phyloP scores from a whole-genome alignment of 2,113 vertebrate species.

The Enhydra lutris region DNA sequence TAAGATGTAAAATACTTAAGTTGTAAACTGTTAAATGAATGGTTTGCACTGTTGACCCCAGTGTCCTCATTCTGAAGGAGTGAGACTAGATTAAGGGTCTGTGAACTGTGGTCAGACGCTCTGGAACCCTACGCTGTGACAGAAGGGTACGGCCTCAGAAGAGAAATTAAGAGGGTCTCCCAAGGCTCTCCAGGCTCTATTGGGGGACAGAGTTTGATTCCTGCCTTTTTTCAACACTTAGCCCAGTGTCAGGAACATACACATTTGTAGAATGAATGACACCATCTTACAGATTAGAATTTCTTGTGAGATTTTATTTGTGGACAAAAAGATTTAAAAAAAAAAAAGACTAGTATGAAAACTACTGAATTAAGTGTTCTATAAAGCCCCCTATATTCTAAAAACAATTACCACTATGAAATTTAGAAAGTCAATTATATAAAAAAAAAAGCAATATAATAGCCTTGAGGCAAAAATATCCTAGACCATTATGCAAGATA shows the following conservation, averaged over 20 bases:
- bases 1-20: background rate
- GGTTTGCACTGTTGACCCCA: background rate
- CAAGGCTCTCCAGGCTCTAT: background rate
- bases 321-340: background rate
- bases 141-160: background rate
- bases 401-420: background rate
- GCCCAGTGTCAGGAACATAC: background rate
- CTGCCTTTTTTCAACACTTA: background rate
- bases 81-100: background rate
- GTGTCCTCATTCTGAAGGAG: background rate
- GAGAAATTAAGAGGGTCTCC: background rate
- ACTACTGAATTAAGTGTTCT: background rate
- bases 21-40: background rate
- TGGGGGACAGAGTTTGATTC: background rate
- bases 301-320: slow-evolving; percentile 23
- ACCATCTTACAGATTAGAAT: background rate
- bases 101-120: background rate
- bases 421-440: background rate
- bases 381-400: background rate
- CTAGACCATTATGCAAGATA: background rate
- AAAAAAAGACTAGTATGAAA: background rate
- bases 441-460: background rate
- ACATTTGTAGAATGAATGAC: slow-evolving; percentile 21
- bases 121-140: background rate
- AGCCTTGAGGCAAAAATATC: background rate